Base-by-base conservation (phyloP, 2,113 vertebrate genomes). In the Pangasianodon gigas region DNA sequence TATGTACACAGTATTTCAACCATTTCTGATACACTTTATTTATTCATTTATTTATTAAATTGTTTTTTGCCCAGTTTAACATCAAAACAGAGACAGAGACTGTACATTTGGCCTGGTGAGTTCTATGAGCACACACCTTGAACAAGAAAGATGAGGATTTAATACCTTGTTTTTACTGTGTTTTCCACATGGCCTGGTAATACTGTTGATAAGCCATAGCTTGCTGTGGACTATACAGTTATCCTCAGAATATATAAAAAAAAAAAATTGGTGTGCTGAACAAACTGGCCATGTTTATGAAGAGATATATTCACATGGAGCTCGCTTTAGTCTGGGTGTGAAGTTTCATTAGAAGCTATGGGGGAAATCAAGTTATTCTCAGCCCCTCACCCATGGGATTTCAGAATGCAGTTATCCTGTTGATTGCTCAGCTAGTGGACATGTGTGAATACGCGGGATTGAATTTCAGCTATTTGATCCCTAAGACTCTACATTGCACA, bases 1-100 rank as follows among this genome's bases (percentile, higher is more conserved):
- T 97, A 96, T 97, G 96, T 97, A 97, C 96, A 97, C 96, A 96
- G 95, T 96, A 96, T 96, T 96, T 97, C 95, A 96, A 96, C 96
- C 95, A 96, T 96, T 96, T 96, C 95, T 95, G 96, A 97, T 96
- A 96, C 96, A 96, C 94, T 96, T 96, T 95, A 96, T 96, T 93
- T 90, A 91, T 95, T 95, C 93, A 96, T 96, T 95, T 91, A 93
- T 93, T 93, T 93, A 93, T 91, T 95, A 92, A 95, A 95, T 95
- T 96, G 95, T 51, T 81, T 41, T 79, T 96, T 96, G 95, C 95
- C 96, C 95, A 95, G 96, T 96, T 96, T 95, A 96, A 96, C 96
- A 97, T 96, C 95, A 96, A 96, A 96, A 96, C 95, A 96, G 95
- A 96, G 95, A 97, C 96, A 95, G 95, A 95, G 95, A 96, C 96